Base-by-base conservation (phyloP, 2,113 vertebrate species). In the Anhinga anhinga region DNA sequence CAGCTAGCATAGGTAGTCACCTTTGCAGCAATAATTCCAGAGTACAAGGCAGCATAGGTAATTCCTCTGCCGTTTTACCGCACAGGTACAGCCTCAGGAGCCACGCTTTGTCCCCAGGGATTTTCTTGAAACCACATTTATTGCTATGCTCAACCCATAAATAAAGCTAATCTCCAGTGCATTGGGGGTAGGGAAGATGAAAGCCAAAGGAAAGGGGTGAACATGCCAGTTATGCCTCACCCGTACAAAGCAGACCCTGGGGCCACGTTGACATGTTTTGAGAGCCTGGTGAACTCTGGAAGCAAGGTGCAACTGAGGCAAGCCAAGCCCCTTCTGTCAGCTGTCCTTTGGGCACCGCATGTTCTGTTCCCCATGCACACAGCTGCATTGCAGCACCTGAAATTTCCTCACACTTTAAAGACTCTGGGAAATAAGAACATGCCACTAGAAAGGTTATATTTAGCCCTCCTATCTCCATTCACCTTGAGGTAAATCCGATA, bases 401-500 rank as follows among this genome's bases (percentile, higher is more conserved):
- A 73, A 21, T 61, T 82, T 80, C 36, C 62, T 76, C 45, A 52
- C 10, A 1, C 47, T 71, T 72, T 36, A n/a, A 36, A 56, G 47
- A 50, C 44, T 23, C 15, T 55, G 89, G n/a, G 65, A 94, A 85
- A 36, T 15, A 69, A 36, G 34, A 76, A 36, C 40, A 30, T 45
- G 65, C 30, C 40, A 56, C 47, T 11, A 22, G 40, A 65, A 89
- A 47, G 44, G 42, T 78, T 82, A 36, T 82, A 67, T 82, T 95
- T 85, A 94, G 56, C 47, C 29, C 22, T 79, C n/a, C 30, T 91
- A 49, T 90, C 70, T 62, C 56, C 49, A 23, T 55, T 95, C 36
- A 76, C 73, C 91, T 91, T n/a, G 56, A 81, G 45, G 49, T 73
- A 86, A 86, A 71, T 74, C 77, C 71, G 81, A 40, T 55, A 67